A percentile compares a stretch with the other conserved stretches of the same genome.
Evolutionary conservation across 2,888 invertebrate species (phyloP).

Genomic region (Apodemia duryi): DNA sequence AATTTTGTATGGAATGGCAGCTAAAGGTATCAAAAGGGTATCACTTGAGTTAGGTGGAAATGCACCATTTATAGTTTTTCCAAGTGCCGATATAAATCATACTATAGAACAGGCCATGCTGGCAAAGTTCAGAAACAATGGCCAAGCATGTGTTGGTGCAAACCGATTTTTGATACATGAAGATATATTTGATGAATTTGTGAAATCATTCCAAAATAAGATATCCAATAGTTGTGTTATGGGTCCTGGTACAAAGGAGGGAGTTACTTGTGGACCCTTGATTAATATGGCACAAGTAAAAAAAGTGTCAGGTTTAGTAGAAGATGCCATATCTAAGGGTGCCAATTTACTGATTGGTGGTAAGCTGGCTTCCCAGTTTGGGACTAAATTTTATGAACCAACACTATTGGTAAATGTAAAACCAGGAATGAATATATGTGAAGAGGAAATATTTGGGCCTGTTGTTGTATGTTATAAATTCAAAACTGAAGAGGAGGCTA

Average conservation of each 20-base stretch:
- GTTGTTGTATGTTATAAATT: constrained; percentile 92
- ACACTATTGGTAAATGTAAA: constrained; percentile 91
- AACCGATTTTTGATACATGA: constrained; percentile 93
- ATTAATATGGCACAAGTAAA: constrained; percentile 91
- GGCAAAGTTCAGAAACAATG: constrained; percentile 96
- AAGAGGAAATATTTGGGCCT: constrained; percentile 97
- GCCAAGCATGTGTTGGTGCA: constrained; percentile 97
- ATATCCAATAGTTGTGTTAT: constrained; percentile 87
- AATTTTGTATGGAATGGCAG: constrained; percentile 90
- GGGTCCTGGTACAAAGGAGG: constrained; percentile 87
- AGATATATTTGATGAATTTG: constrained; percentile 88
- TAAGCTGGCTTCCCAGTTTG: constrained; percentile 81
- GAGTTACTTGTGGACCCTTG: constrained; percentile 93
- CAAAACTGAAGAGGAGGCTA: constrained; percentile 91
- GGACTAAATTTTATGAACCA: constrained; percentile 91
- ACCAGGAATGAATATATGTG: constrained; percentile 88
- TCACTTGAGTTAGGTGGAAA: constrained; percentile 97
- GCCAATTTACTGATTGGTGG: constrained; percentile 90
- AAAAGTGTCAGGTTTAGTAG: constrained; percentile 88
- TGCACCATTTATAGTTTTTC: constrained; percentile 98
- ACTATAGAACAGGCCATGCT: constrained; percentile 93
- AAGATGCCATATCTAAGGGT: constrained; percentile 92
- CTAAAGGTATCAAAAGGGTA: constrained; percentile 82
- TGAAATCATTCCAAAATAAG: constrained; percentile 82
- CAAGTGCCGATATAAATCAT: constrained; percentile 91